Conservation (phyloP, 2,797 vertebrate genomes). For the Eulemur rubriventer region DNA sequence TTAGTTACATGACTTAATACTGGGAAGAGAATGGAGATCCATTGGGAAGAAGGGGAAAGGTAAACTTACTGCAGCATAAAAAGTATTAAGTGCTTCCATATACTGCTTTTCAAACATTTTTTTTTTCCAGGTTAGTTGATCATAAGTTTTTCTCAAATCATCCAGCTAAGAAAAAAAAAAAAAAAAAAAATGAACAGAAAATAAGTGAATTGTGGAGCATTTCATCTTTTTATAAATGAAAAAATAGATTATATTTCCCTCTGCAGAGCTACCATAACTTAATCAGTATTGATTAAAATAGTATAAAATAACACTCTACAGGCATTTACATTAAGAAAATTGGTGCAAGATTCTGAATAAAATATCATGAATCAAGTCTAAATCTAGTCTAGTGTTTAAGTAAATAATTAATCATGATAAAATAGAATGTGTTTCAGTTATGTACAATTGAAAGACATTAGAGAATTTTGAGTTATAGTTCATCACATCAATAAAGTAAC, state of each 20-base stretch:
- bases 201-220: background rate
- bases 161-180: conserved; percentile 46
- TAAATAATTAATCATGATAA: background rate
- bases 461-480: background rate
- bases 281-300: conserved; percentile 1
- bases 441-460: background rate
- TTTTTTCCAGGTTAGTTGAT: conserved; percentile 17
- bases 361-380: background rate
- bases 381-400: background rate
- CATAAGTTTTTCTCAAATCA: conserved; percentile 23
- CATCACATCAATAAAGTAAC: conserved; percentile 7
- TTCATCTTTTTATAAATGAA: background rate
- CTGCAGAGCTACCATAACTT: background rate
- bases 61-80: conserved; percentile 46
- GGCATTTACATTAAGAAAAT: background rate
- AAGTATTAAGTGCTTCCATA: background rate
- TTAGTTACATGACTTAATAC: background rate
- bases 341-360: background rate
- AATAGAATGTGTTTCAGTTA: background rate
- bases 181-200: background rate
- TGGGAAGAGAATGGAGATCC: background rate
- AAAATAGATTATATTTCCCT: background rate
- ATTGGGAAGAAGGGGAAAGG: background rate
- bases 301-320: background rate
- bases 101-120: background rate